Percentiles rank a stretch among this genome's conserved stretches.
phyloP scores from a whole-genome alignment of 2,797 vertebrate species.

The Cuculus canorus region DNA sequence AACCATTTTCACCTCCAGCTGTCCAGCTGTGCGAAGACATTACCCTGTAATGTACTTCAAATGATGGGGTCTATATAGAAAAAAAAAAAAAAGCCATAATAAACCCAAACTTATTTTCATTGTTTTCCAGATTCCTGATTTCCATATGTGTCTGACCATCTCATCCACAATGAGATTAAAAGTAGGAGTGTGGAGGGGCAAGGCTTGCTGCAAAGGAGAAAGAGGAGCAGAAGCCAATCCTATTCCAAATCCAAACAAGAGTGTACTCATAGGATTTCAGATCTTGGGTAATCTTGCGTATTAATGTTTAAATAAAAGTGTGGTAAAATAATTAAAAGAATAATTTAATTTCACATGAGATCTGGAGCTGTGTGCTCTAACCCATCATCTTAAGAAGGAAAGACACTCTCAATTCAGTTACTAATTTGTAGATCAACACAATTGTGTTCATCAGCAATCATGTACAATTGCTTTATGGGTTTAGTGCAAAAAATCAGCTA shows the following conservation, averaged over 20 bases:
- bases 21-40: not conserved
- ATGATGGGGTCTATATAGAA: not conserved
- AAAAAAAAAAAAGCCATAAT: not conserved
- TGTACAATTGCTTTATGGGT: not conserved
- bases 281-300: not conserved
- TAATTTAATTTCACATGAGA: not conserved
- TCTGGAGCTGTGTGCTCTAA: not conserved
- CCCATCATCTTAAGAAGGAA: not conserved
- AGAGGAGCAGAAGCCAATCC: not conserved
- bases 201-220: not conserved
- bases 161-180: not conserved
- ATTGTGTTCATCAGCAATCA: not conserved
- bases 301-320: not conserved
- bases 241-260: not conserved
- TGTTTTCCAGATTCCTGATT: not conserved
- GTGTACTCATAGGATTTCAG: not conserved
- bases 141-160: not conserved
- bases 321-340: not conserved
- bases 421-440: not conserved
- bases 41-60: not conserved
- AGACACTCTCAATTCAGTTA: not conserved
- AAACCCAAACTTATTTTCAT: not conserved
- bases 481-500: not conserved
- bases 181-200: not conserved
- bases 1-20: not conserved